phyloP scores from a whole-genome alignment of 2,113 vertebrate genomes.

The Eleginops maclovinus region DNA sequence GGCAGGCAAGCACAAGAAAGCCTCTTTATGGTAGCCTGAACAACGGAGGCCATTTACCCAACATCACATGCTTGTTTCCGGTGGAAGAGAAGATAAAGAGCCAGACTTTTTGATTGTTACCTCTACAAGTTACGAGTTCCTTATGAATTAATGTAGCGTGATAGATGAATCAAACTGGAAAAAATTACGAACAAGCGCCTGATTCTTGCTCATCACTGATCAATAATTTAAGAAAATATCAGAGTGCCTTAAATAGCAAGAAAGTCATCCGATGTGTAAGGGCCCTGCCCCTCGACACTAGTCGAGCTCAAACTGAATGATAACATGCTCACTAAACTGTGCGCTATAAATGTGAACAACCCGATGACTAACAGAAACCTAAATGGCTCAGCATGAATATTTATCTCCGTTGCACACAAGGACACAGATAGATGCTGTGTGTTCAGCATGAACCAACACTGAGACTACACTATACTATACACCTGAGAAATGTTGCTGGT shows the following conservation, averaged over 20 bases:
- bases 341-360: conserved; percentile 6
- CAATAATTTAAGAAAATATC: conserved; percentile 66
- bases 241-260: conserved; percentile 28
- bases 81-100: conserved; percentile 57
- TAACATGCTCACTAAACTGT: conserved; percentile 15
- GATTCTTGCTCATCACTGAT: conserved; percentile 48
- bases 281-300: conserved; percentile 33
- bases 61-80: conserved; percentile 67
- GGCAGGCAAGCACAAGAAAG: conserved; percentile 72
- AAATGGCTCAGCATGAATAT: conserved; percentile 15
- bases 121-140: conserved; percentile 23
- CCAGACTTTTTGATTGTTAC: conserved; percentile 33
- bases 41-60: conserved; percentile 80
- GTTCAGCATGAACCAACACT: not conserved
- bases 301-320: conserved; percentile 47
- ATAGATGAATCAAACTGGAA: conserved; percentile 34
- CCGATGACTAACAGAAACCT: conserved; percentile 15
- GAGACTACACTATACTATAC: not conserved
- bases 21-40: conserved; percentile 75
- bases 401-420: conserved; percentile 24
- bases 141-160: conserved; percentile 31
- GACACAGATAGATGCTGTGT: conserved; percentile 28
- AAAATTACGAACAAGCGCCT: conserved; percentile 55
- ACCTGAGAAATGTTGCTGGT: not conserved
- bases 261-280: conserved; percentile 41